Base-by-base conservation (phyloP, 2,888 invertebrate genomes). In the Hirudinaria manillensis region DNA sequence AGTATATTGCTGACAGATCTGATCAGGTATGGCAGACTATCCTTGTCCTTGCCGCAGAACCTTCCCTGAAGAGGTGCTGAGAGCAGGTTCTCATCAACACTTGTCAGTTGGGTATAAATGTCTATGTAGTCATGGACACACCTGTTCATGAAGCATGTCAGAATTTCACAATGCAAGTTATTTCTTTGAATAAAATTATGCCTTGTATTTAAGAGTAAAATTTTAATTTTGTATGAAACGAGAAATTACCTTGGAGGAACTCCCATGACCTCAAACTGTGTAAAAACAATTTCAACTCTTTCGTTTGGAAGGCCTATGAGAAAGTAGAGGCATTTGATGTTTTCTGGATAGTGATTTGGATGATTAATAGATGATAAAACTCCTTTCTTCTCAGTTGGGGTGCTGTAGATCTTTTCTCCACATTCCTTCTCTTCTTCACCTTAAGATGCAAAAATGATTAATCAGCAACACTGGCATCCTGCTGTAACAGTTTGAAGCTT, bases 71-170 rank as follows among this genome's bases (percentile, higher is more conserved):
- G 93, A 81, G 94, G 93, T 79, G 94, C 93, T 87, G 94, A 94
- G 88, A 97, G 89, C 88, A 94, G 92, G 76, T 84, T 82, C 67
- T 85, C 83, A 34, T 83, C 80, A 4, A 82, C 80, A 55, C 81
- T 79, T 32, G 78, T 78, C 36, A 95, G 91, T 88, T 96, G 94
- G 85, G 94, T 92, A 89, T 95, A 97, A 83, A 97, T 90, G 89
- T 97, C 97, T 90, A 97, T 90, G 88, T 94, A 94, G 88, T 97
- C 97, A 90, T 94, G 94, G 88, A 91, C 90, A 89, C 97, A 97
- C 88, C 97, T 97, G 87, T n/a, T n/a, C 13, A 27, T 53, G 53
- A 29, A 61, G 61, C 19, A 7, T 7, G 10, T 7, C n/a, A 61
- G 1, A 61, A 21, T 6, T 7, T 24, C 56, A 56, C 6, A 6